Base-by-base conservation (phyloP, 2,113 vertebrate genomes). In the Daphoenositta chrysoptera region DNA sequence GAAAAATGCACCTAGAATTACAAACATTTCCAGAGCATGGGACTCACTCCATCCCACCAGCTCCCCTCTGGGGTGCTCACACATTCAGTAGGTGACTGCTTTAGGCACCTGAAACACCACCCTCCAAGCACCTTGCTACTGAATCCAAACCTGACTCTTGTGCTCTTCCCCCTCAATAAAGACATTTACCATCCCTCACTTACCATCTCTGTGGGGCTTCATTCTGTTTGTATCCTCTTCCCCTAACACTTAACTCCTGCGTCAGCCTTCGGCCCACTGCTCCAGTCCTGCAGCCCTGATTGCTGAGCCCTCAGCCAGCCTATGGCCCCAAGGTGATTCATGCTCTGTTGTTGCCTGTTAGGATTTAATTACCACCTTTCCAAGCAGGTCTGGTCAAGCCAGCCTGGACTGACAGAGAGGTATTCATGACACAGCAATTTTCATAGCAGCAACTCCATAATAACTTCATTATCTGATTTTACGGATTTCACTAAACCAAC, bases 41-140 rank as follows among this genome's bases (percentile, higher is more conserved):
- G 5, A 60, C 6, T 50, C 27, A 14, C 7, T 48, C 20, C 8
- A 17, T 33, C 16, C 20, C 6, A 83, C 18, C 19, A 70, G 8
- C 10, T 66, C 4, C 27, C 8, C 18, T 65, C 27, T 28, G 8
- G 14, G 16, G 42, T 17, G 1, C 21, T 76, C 39, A 37, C 10
- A 53, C 20, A 44, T 58, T 54, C 77, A 77, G 8, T 6, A 42
- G 22, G 23, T 28, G 33, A 37, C n/a, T 61, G 14, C 10, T 58
- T 51, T 9, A 63, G 37, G 7, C 10, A 44, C 13, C 42, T 81
- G 9, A 81, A 82, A 33, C 30, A 26, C 3, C 26, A 51, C 5
- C 8, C 10, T 73, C 17, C 0, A 0, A n/a, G 2, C 1, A 2
- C 3, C 2, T 70, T 83, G 6, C 14, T 68, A 15, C 50, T 47